These are phyloP conservation scores for Xenopus borealis DNA, from an alignment of 2,113 vertebrate species.

Conservation along the genomic window DNA sequence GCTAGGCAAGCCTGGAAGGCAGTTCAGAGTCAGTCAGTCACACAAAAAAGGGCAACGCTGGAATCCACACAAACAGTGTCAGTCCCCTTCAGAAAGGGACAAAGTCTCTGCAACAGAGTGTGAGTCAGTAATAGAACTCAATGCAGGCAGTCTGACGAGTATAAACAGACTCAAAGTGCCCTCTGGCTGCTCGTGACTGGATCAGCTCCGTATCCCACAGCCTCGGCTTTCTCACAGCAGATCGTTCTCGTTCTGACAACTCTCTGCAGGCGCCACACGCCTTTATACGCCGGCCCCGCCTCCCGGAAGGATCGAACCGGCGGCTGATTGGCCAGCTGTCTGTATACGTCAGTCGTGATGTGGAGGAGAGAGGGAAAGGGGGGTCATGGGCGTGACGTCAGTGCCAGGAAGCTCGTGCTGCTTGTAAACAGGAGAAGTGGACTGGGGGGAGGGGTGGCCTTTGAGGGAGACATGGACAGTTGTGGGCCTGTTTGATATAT, in stretches of 20 bases:
- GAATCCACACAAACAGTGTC: too few relatives aligned
- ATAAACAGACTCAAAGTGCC: too few relatives aligned
- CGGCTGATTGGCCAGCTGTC: constrained; percentile 54
- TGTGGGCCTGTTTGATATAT: background rate
- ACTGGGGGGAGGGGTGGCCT: constrained; percentile 19
- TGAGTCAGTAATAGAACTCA: constrained; percentile 19
- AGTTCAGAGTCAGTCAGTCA: background rate
- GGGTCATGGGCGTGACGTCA: constrained; percentile 65
- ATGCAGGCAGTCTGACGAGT: constrained; percentile 9
- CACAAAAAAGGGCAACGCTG: background rate
- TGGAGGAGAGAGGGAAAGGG: constrained; percentile 52
- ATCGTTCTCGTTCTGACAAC: background rate
- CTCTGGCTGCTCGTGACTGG: too few relatives aligned
- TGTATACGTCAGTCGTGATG: constrained; percentile 31
- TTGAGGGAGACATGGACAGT: too few relatives aligned
- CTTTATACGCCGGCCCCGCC: constrained; percentile 35
- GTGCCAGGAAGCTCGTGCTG: constrained; percentile 71
- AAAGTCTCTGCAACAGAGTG: too few relatives aligned
- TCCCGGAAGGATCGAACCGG: constrained; percentile 48
- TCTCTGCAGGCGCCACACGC: background rate
- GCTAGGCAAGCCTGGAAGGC: background rate
- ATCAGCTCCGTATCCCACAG: background rate
- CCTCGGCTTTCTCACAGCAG: background rate
- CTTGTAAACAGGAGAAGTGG: constrained; percentile 76
- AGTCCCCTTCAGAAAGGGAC: too few relatives aligned